A percentile compares a stretch with the other conserved stretches of the same genome.
phyloP scores from a whole-genome alignment of 1,140 invertebrate species.

The Phenacoccus solenopsis region DNA sequence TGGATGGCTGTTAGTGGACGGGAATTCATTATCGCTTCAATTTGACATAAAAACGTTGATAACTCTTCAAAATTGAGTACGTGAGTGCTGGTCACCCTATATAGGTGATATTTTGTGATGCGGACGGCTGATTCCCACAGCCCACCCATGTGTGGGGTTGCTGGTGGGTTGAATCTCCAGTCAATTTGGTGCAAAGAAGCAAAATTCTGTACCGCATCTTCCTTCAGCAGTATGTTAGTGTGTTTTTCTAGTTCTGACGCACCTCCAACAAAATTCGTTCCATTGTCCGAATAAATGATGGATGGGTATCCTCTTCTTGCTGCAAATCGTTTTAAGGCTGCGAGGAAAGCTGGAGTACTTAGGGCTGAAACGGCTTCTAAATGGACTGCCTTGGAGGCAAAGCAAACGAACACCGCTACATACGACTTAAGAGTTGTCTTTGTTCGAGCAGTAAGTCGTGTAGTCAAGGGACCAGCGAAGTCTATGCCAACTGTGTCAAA shows the following conservation, averaged over 20 bases:
- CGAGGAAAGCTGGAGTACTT: constrained; percentile 23
- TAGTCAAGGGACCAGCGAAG: not conserved
- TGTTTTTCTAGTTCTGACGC: not conserved
- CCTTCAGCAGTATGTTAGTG: no score
- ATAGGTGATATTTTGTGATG: constrained; percentile 30
- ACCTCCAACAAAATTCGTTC: constrained; percentile 25
- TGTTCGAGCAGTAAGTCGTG: no score
- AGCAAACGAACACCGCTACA: constrained; percentile 5
- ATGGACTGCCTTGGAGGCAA: constrained; percentile 26
- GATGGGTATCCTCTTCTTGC: constrained; percentile 19
- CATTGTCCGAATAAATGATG: constrained; percentile 25
- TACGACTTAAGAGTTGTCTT: not conserved
- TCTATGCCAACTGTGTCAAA: not conserved
- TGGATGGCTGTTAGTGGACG: constrained; percentile 25
- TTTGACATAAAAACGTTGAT: constrained; percentile 25
- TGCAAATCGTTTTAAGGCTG: constrained; percentile 21
- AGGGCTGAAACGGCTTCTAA: constrained; percentile 23
- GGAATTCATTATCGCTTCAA: constrained; percentile 30
- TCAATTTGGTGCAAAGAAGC: no score
- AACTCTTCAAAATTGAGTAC: constrained; percentile 30
- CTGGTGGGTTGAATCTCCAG: constrained; percentile 28
- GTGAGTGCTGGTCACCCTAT: constrained; percentile 25
- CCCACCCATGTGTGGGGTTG: constrained; percentile 31
- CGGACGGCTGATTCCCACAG: constrained; percentile 32
- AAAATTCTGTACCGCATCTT: no score